A percentile compares a stretch with the other conserved stretches of the same genome.
These are phyloP conservation scores for Xerus inauris DNA, from an alignment of 2,113 vertebrate genomes.

Conservation along the genomic window DNA sequence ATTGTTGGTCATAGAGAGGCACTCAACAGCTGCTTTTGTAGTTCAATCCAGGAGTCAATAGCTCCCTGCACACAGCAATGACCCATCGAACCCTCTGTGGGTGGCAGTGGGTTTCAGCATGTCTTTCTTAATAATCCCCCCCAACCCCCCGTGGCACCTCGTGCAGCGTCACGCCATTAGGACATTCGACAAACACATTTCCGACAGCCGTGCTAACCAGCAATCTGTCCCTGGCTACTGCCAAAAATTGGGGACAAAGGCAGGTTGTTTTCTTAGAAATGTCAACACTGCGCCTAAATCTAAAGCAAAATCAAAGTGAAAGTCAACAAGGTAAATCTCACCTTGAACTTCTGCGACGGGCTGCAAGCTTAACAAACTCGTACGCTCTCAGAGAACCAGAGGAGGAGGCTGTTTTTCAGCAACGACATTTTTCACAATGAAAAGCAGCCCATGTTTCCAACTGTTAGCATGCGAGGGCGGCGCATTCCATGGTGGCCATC, in stretches of 20 bases:
- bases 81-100: neutral
- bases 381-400: neutral
- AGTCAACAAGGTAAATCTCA: neutral
- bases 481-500: rapidly evolving
- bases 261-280: neutral
- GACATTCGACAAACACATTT: neutral
- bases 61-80: neutral
- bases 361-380: neutral
- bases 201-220: neutral
- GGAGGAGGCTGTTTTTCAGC: neutral
- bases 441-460: neutral
- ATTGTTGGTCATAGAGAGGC: constrained; percentile 54
- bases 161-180: neutral
- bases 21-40: constrained; percentile 44
- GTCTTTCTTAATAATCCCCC: neutral
- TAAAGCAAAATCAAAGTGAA: neutral
- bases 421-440: neutral
- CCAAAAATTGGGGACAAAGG: neutral
- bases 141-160: neutral
- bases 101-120: neutral
- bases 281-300: neutral
- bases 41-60: constrained; percentile 44
- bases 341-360: neutral
- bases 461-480: neutral
- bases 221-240: neutral